phyloP scores from a whole-genome alignment of 1,140 invertebrate genomes.

The Saccostrea glomerata region DNA sequence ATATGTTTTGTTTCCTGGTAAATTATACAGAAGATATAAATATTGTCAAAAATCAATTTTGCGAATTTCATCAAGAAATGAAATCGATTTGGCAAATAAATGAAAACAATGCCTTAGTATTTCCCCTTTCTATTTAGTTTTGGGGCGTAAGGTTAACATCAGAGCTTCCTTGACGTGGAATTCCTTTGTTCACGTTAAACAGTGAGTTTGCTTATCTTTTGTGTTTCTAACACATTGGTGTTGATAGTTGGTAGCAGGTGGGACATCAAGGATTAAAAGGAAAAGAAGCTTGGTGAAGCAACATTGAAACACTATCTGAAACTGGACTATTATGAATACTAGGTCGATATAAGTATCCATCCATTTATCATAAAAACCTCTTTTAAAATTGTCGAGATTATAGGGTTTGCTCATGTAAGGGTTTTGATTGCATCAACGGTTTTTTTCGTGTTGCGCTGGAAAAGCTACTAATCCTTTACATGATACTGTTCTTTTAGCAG shows the following conservation, averaged over 20 bases:
- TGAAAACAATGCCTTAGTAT: not conserved
- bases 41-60: conserved; percentile 5
- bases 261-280: not conserved
- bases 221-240: not conserved
- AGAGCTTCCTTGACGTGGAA: not conserved
- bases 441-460: too few relatives aligned
- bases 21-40: not conserved
- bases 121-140: not conserved
- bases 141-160: not conserved
- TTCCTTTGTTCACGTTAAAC: not conserved
- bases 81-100: conserved; percentile 1
- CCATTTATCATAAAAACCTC: not conserved
- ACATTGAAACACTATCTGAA: too few relatives aligned
- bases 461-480: too few relatives aligned
- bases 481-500: too few relatives aligned
- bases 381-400: not conserved
- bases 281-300: not conserved
- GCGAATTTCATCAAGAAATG: not conserved
- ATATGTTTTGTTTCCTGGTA: not conserved
- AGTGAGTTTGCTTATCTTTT: not conserved
- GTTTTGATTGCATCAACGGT: not conserved
- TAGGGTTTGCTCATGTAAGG: not conserved
- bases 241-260: conserved; percentile 1
- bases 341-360: too few relatives aligned
- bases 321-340: too few relatives aligned